Percentiles rank a stretch among this genome's conserved stretches.
Conservation (phyloP, 2,888 invertebrate species). For the Punctoribates punctum region DNA sequence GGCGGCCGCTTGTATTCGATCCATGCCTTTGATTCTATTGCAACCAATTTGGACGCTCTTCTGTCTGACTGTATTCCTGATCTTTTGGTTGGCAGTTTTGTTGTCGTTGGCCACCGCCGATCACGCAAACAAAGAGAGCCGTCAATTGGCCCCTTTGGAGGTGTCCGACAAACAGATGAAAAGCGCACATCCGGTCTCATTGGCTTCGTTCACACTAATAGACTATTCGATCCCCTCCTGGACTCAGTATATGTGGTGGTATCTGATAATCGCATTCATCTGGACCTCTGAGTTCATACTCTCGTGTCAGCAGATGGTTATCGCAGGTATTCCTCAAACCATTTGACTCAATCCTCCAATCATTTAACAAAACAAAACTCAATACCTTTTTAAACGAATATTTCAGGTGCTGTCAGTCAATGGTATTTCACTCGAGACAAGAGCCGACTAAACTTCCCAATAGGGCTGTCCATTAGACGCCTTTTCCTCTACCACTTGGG, state of each 20-base stretch:
- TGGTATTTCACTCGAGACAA: conserved; percentile 73
- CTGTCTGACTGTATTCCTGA: conserved; percentile 70
- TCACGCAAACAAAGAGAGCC: conserved; percentile 25
- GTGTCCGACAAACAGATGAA: neutral
- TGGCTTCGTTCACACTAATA: conserved; percentile 45
- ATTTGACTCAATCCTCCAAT: neutral
- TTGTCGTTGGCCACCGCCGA: conserved; percentile 63
- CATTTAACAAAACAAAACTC: neutral
- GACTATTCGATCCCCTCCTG: conserved; percentile 57
- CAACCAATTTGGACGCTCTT: conserved; percentile 70
- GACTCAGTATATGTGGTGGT: conserved; percentile 91
- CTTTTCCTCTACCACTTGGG: conserved; percentile 73
- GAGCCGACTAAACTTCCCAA: conserved; percentile 42
- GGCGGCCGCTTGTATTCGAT: conserved; percentile 78
- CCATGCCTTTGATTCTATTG: conserved; percentile 76
- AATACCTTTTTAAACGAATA: neutral
- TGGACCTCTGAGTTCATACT: conserved; percentile 93
- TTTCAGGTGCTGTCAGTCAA: conserved; percentile 73
- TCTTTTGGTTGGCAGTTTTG: conserved; percentile 81
- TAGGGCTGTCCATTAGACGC: conserved; percentile 43
- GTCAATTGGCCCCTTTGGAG: neutral
- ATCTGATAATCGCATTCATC: conserved; percentile 78
- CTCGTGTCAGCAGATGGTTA: conserved; percentile 88
- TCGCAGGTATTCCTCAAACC: conserved; percentile 58
- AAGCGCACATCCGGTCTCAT: too few species aligned